phyloP scores from a whole-genome alignment of 2,888 invertebrate species.

The Eilema caniola region DNA sequence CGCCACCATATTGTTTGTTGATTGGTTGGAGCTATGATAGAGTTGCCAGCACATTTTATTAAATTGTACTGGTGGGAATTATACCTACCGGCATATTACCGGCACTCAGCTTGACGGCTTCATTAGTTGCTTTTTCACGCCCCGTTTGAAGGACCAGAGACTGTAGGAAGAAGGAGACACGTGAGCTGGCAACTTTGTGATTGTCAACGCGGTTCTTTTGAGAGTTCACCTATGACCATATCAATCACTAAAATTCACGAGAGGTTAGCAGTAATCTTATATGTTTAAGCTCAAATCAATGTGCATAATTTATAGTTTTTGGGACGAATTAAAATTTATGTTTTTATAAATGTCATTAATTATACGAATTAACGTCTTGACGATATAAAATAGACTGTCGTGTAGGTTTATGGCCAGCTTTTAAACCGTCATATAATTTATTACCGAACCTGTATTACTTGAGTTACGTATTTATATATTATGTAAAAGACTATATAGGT shows the following conservation, averaged over 20 bases:
- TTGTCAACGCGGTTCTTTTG: too few relatives aligned
- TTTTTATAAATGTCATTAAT: slow-evolving; percentile 9
- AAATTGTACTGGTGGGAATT: too few relatives aligned
- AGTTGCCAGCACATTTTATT: too few relatives aligned
- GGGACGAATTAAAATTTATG: slow-evolving; percentile 4
- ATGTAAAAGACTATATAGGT: neutral
- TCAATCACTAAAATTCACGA: neutral
- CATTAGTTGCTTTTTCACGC: too few relatives aligned
- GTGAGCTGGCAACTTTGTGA: too few relatives aligned
- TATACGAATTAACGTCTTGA: neutral
- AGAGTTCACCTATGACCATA: neutral
- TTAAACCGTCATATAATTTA: slow-evolving; percentile 5
- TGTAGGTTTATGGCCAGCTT: slow-evolving; percentile 1
- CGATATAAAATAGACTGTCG: slow-evolving; percentile 1
- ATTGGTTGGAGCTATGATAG: too few relatives aligned
- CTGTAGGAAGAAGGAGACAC: too few relatives aligned
- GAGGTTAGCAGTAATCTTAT: neutral
- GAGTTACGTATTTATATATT: neutral
- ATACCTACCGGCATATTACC: too few relatives aligned
- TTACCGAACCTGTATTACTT: neutral
- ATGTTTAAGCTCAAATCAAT: slow-evolving; percentile 4
- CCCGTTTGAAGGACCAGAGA: too few relatives aligned
- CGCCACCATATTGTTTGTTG: too few relatives aligned
- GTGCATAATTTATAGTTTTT: slow-evolving; percentile 4
- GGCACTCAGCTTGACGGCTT: too few relatives aligned